Evolutionary conservation across 2,888 invertebrate species (phyloP), one percentile per base, ranked within the genome.

Genomic region (Serrognathus titanus): DNA sequence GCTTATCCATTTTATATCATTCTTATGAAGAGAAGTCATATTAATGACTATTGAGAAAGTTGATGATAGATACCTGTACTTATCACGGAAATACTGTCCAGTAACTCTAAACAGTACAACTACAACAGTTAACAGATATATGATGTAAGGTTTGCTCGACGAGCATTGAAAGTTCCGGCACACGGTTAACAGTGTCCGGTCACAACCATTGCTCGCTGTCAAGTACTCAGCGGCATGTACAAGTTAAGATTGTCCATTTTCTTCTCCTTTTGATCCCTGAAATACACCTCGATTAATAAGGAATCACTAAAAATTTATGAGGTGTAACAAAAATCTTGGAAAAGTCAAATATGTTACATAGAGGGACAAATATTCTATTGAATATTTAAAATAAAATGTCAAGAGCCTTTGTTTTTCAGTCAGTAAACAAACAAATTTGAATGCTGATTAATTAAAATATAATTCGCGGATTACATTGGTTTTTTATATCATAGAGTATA

Each of bases 261-360:
- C 89, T 88, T 89, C 88, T 88, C 89, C 87, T 87, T 88, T 87
- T 86, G 88, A 85, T 87, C 88, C 88, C 89, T 88, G 66, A n/a
- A 66, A 64, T 31, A 31, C 24, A 31, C 5, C 7, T 31, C 24
- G 6, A 31, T 31, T 31, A 31, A 31, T 31, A 31, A 31, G 6
- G 7, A 31, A 31, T 31, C 24, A 3, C 7, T 31, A 31, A 31
- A 31, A 31, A 31, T 6, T 6, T 6, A 6, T 31, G 24, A 31
- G 24, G 24, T 31, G 24, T 31, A 31, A 31, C 24, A 31, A 31
- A 31, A 6, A 6, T 7, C 7, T 5, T 31, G 7, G 24, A 31
- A 31, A 31, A 31, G 24, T 31, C 24, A 31, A 31, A 31, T 31
- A 7, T 31, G 7, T 31, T 4, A 16, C 16, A 16, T 3, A 16